Evolutionary conservation across 2,797 vertebrate genomes (phyloP).

Genomic region (Hapalemur alaotrensis): DNA sequence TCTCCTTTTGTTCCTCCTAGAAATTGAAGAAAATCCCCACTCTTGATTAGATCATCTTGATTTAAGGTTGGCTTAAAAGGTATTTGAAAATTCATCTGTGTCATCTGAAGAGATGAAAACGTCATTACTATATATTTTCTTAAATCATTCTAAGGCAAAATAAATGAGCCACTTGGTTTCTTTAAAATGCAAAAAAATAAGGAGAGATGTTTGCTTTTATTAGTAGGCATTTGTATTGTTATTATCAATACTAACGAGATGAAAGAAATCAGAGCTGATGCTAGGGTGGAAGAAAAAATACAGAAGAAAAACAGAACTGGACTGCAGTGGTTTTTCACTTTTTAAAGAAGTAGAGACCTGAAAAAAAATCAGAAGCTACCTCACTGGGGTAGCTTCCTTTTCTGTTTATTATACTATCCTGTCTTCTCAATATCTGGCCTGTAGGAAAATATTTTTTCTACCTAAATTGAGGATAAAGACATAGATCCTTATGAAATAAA

Average conservation of each 20-base stretch:
- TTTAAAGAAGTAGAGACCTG: not conserved
- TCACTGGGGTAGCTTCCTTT: not conserved
- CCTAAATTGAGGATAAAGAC: not conserved
- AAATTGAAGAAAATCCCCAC: not conserved
- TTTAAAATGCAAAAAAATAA: not conserved
- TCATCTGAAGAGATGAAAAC: not conserved
- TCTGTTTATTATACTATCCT: not conserved
- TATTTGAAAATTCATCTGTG: not conserved
- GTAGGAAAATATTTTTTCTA: not conserved
- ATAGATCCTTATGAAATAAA: not conserved
- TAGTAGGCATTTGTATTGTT: not conserved
- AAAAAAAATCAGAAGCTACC: not conserved
- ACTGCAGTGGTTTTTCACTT: not conserved
- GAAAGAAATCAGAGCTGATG: not conserved
- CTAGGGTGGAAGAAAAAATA: not conserved
- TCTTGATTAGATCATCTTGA: not conserved
- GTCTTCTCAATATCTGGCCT: not conserved
- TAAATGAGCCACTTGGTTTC: not conserved
- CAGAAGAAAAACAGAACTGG: not conserved
- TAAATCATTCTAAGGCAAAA: not conserved
- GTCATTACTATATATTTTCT: not conserved
- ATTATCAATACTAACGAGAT: not conserved
- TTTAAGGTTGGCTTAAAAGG: not conserved
- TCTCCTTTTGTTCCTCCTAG: not conserved
- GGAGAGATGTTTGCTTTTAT: not conserved